These are phyloP conservation scores for Orthosia incerta DNA, from an alignment of 2,888 invertebrate species.

Conservation along the genomic window DNA sequence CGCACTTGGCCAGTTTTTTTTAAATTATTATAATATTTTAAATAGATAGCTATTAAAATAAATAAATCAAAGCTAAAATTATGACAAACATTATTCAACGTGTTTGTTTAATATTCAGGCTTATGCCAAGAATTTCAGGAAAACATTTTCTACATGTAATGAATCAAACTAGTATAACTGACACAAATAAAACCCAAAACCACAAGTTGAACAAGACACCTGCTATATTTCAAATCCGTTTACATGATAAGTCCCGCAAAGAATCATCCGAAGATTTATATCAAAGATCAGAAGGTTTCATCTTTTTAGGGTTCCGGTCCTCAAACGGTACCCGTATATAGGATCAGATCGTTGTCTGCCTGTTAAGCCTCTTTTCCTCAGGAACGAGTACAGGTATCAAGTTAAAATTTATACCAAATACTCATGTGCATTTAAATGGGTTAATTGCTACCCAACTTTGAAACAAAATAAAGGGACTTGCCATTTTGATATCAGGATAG, in stretches of 20 bases:
- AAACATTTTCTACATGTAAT: neutral
- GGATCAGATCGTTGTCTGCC: too few species aligned
- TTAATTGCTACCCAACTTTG: too few species aligned
- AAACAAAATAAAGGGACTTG: too few species aligned
- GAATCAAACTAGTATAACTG: neutral
- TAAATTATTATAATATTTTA: too few species aligned
- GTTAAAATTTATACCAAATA: too few species aligned
- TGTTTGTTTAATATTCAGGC: neutral
- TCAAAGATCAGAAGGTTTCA: slow-evolving; percentile 54
- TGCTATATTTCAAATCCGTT: slow-evolving; percentile 35
- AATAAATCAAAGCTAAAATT: neutral
- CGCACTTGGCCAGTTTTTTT: too few species aligned
- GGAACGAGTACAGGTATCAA: too few species aligned
- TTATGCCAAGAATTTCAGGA: neutral
- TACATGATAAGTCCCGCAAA: slow-evolving; percentile 35
- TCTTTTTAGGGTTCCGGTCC: slow-evolving; percentile 28
- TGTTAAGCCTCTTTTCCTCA: too few species aligned
- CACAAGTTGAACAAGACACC: slow-evolving; percentile 15
- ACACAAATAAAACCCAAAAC: neutral
- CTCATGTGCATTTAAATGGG: too few species aligned
- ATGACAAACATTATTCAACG: neutral
- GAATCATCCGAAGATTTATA: slow-evolving; percentile 60
- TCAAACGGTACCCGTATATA: too few species aligned
- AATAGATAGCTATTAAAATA: too few species aligned
- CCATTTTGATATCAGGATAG: too few species aligned